phyloP scores from a whole-genome alignment of 2,797 vertebrate species.

The Ptychadena robeensis region DNA sequence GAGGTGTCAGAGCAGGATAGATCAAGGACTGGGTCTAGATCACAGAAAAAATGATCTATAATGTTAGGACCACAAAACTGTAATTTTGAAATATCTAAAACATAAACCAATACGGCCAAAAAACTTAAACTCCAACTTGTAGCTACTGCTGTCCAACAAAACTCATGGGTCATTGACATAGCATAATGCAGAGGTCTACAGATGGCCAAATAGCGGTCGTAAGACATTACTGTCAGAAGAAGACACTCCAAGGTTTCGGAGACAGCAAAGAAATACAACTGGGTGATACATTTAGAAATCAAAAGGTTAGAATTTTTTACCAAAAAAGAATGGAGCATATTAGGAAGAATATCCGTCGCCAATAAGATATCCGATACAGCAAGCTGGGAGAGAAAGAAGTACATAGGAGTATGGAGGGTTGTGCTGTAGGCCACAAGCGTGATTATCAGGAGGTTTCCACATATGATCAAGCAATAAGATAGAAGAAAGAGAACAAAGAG shows the following conservation, averaged over 20 bases:
- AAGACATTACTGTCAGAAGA: conserved; percentile 45
- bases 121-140: neutral
- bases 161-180: neutral
- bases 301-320: neutral
- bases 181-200: neutral
- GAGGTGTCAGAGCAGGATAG: neutral
- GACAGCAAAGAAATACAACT: neutral
- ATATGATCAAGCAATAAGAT: neutral
- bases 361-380: conserved; percentile 8
- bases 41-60: conserved; percentile 30
- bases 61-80: conserved; percentile 2
- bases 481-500: neutral
- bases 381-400: neutral
- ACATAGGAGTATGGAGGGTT: neutral
- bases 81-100: neutral
- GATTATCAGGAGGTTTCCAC: neutral
- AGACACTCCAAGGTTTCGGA: neutral
- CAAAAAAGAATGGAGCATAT: neutral
- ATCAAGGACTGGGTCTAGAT: conserved; percentile 5
- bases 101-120: neutral
- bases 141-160: neutral
- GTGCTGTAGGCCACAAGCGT: neutral
- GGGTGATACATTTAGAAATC: neutral
- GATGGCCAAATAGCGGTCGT: conserved; percentile 49
- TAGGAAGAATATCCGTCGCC: neutral